Evolutionary conservation across 2,797 vertebrate species (phyloP).

Genomic region (Phrynocephalus guinanensis): DNA sequence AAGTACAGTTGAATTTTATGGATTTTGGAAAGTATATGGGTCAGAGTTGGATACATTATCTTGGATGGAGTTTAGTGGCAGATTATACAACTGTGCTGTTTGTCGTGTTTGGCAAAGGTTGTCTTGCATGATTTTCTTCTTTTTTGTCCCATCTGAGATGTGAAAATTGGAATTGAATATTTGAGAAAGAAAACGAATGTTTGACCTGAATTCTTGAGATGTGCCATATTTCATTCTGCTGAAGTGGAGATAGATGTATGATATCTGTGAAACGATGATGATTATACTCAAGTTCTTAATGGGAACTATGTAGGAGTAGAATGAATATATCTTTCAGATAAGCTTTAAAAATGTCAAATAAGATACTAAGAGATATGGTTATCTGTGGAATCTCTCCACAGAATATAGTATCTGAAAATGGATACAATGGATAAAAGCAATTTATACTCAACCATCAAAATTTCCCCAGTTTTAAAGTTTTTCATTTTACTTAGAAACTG

Average conservation of each 20-base stretch:
- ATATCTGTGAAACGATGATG: not conserved
- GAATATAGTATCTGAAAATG: not conserved
- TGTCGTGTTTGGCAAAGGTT: not conserved
- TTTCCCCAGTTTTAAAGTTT: not conserved
- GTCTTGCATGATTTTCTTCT: not conserved
- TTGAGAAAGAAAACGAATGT: not conserved
- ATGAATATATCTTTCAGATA: not conserved
- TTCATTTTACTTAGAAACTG: not conserved
- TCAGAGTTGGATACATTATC: not conserved
- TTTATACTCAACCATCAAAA: not conserved
- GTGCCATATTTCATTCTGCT: not conserved
- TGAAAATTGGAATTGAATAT: not conserved
- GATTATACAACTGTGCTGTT: not conserved
- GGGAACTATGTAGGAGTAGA: not conserved
- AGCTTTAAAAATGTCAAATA: no score
- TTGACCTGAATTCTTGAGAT: not conserved
- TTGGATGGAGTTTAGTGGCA: not conserved
- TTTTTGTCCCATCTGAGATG: not conserved
- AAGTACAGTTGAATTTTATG: not conserved
- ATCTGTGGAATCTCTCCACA: not conserved
- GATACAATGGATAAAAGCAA: not conserved
- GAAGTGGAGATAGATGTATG: not conserved
- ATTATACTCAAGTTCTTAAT: not conserved
- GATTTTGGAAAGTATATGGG: not conserved
- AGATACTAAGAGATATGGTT: no score